A percentile compares a stretch with the other conserved stretches of the same genome.
These are phyloP conservation scores for Phyllostomus hastatus DNA, from an alignment of 2,113 vertebrate genomes.

Conservation along the genomic window DNA sequence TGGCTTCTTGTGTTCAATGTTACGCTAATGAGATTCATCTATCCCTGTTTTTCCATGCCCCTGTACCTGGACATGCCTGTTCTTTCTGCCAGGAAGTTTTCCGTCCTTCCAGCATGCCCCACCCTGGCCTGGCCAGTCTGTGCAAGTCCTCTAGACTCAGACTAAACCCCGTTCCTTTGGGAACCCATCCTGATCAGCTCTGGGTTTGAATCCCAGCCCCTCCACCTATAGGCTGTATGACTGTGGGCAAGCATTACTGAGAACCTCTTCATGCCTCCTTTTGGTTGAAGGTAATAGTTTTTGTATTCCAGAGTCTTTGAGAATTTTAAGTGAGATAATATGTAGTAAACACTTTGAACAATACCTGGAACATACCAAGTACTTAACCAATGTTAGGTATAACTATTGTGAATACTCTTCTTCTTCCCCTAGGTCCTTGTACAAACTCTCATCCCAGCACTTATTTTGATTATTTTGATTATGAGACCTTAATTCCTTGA, in stretches of 20 bases:
- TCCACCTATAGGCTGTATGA: neutral
- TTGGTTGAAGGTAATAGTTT: neutral
- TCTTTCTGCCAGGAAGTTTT: neutral
- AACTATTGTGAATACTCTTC: neutral
- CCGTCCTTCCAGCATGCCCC: neutral
- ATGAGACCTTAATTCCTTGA: neutral
- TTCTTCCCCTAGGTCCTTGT: neutral
- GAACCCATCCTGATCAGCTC: neutral
- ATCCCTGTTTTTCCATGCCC: neutral
- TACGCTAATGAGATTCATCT: neutral
- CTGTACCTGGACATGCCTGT: neutral
- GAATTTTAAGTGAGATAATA: slow-evolving; percentile 14
- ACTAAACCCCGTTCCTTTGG: neutral
- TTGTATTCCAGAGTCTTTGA: neutral
- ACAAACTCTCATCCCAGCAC: neutral
- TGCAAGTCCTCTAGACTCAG: neutral
- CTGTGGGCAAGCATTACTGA: neutral
- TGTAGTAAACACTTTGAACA: neutral
- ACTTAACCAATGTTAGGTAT: neutral
- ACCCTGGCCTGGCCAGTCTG: neutral
- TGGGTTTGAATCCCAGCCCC: neutral
- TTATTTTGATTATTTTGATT: neutral
- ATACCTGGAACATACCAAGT: neutral
- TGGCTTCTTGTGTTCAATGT: neutral
- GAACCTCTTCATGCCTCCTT: neutral